These are phyloP conservation scores for Nerophis lumbriciformis DNA, from an alignment of 2,113 vertebrate genomes.

Conservation along the genomic window DNA sequence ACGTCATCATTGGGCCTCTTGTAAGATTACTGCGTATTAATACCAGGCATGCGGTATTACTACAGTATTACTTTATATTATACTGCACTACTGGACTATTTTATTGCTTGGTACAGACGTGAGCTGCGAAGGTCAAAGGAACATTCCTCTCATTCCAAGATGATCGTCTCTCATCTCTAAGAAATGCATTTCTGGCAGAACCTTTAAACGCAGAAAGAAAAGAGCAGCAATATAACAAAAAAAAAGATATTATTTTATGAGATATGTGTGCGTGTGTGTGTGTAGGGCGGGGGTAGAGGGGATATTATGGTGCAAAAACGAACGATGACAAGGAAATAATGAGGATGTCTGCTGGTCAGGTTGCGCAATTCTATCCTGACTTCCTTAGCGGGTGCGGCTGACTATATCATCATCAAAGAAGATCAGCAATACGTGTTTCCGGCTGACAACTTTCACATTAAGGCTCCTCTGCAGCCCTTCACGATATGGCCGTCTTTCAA, in stretches of 20 bases:
- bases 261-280: too few species aligned
- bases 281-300: too few species aligned
- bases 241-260: too few species aligned
- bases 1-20: too few species aligned
- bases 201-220: not conserved
- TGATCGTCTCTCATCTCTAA: constrained; percentile 23
- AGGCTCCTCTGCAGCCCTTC: not conserved
- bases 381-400: constrained; percentile 53
- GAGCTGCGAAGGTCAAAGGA: too few species aligned
- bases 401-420: not conserved
- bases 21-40: too few species aligned
- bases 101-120: too few species aligned
- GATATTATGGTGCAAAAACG: not conserved
- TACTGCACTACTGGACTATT: too few species aligned
- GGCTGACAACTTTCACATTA: constrained; percentile 6
- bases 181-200: constrained; percentile 4
- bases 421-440: not conserved
- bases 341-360: constrained; percentile 6
- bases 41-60: too few species aligned
- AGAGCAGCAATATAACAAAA: not conserved
- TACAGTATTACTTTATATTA: too few species aligned
- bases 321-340: constrained; percentile 9
- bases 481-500: not conserved
- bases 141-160: constrained; percentile 41
- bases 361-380: constrained; percentile 48